Evolutionary conservation across 2,797 vertebrate genomes (phyloP).

Genomic region (Sebastes trivittatus): DNA sequence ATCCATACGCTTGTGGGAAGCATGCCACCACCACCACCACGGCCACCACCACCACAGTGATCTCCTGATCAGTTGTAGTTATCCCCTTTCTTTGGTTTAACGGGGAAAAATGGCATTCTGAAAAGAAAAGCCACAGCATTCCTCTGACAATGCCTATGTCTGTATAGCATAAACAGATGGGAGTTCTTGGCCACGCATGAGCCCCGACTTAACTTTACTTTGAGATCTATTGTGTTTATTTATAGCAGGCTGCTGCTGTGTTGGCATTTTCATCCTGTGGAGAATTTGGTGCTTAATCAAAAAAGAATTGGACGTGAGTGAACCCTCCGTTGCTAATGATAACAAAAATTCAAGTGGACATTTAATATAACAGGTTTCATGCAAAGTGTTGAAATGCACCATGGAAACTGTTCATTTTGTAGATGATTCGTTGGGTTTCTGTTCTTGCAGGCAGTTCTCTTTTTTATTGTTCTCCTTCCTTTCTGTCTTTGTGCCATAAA

Average conservation of each 20-base stretch:
- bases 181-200: slow-evolving; percentile 48
- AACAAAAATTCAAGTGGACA: slow-evolving; percentile 44
- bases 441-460: slow-evolving; percentile 23
- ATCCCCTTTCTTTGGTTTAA: slow-evolving; percentile 63
- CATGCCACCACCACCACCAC: slow-evolving; percentile 23
- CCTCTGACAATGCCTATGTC: slow-evolving; percentile 70
- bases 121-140: slow-evolving; percentile 77
- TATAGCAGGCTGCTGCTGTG: slow-evolving; percentile 42
- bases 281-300: slow-evolving; percentile 31
- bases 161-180: slow-evolving; percentile 81
- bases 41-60: slow-evolving; percentile 1
- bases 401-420: slow-evolving; percentile 32
- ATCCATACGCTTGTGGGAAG: slow-evolving; percentile 24
- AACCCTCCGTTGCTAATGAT: slow-evolving; percentile 35
- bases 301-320: slow-evolving; percentile 9
- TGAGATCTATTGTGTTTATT: slow-evolving; percentile 63
- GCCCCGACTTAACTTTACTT: slow-evolving; percentile 31
- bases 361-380: slow-evolving; percentile 36
- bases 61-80: slow-evolving; percentile 63
- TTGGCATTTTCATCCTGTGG: slow-evolving; percentile 33
- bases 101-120: slow-evolving; percentile 52
- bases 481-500: slow-evolving; percentile 25
- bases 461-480: slow-evolving; percentile 35
- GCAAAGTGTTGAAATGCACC: slow-evolving; percentile 20
- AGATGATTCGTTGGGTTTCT: slow-evolving; percentile 5